These are phyloP conservation scores for Lagodon rhomboides DNA, from an alignment of 2,797 vertebrate species.

Conservation along the genomic window DNA sequence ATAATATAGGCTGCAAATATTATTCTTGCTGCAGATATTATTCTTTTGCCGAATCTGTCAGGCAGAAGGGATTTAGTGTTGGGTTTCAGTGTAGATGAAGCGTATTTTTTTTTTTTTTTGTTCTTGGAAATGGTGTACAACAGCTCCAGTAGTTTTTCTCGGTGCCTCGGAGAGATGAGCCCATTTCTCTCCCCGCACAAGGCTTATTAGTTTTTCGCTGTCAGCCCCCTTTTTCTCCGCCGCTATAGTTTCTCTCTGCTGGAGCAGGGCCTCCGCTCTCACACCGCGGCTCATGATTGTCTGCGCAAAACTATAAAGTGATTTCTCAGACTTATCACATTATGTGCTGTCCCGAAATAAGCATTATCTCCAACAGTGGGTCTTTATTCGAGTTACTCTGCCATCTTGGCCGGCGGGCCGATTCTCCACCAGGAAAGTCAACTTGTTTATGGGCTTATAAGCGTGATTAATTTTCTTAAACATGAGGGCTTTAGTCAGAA, in stretches of 20 bases:
- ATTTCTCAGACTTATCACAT: constrained; percentile 75
- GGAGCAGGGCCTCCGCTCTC: constrained; percentile 62
- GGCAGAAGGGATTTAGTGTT: constrained; percentile 70
- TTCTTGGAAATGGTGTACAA: constrained; percentile 71
- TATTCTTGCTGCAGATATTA: constrained; percentile 72
- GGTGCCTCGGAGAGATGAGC: constrained; percentile 71
- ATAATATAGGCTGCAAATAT: constrained; percentile 68
- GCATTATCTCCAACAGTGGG: constrained; percentile 64
- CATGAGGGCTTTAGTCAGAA: constrained; percentile 57
- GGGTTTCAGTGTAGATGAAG: constrained; percentile 64
- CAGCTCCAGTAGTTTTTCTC: constrained; percentile 68
- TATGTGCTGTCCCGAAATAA: constrained; percentile 67
- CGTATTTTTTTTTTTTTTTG: constrained; percentile 33
- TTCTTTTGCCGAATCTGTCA: constrained; percentile 71
- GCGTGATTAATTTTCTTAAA: constrained; percentile 61
- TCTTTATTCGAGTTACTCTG: constrained; percentile 59
- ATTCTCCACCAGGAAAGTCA: constrained; percentile 37
- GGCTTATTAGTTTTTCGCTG: constrained; percentile 76
- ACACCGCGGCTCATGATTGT: constrained; percentile 65
- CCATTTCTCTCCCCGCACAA: constrained; percentile 66
- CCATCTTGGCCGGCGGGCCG: constrained; percentile 36
- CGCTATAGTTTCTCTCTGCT: constrained; percentile 54
- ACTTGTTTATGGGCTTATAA: constrained; percentile 69
- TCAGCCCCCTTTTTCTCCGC: constrained; percentile 45
- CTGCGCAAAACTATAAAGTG: constrained; percentile 63